These are phyloP conservation scores for Ctenomys sociabilis DNA, from an alignment of 2,113 vertebrate genomes.

Conservation along the genomic window DNA sequence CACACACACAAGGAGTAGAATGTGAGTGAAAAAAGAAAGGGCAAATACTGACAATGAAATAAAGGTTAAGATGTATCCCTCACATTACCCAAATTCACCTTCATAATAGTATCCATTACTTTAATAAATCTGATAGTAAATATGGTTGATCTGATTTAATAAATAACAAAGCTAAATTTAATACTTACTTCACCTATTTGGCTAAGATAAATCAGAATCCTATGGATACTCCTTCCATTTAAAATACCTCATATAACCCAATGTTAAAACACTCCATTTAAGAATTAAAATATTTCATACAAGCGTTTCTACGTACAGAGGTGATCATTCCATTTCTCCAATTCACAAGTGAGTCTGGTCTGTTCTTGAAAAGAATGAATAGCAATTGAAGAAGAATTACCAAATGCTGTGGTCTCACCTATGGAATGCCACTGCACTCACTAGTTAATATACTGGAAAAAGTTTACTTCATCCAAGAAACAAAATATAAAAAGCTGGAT, in stretches of 20 bases:
- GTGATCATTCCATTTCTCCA: not conserved
- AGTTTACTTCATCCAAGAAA: not conserved
- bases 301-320: not conserved
- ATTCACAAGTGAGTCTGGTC: not conserved
- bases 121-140: not conserved
- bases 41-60: not conserved
- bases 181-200: not conserved
- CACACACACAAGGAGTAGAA: too few relatives aligned
- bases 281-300: not conserved
- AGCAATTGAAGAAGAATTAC: not conserved
- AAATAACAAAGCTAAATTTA: conserved; percentile 14
- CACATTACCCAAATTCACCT: not conserved
- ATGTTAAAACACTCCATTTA: not conserved
- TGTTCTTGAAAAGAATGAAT: not conserved
- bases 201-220: not conserved
- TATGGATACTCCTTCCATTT: not conserved
- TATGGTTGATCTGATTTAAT: not conserved
- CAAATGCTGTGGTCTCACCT: not conserved
- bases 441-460: not conserved
- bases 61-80: not conserved
- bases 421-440: not conserved
- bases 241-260: not conserved
- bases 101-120: not conserved
- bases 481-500: not conserved
- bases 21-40: not conserved